Evolutionary conservation across 2,797 vertebrate genomes (phyloP).

Genomic region (Anguilla marmorata): DNA sequence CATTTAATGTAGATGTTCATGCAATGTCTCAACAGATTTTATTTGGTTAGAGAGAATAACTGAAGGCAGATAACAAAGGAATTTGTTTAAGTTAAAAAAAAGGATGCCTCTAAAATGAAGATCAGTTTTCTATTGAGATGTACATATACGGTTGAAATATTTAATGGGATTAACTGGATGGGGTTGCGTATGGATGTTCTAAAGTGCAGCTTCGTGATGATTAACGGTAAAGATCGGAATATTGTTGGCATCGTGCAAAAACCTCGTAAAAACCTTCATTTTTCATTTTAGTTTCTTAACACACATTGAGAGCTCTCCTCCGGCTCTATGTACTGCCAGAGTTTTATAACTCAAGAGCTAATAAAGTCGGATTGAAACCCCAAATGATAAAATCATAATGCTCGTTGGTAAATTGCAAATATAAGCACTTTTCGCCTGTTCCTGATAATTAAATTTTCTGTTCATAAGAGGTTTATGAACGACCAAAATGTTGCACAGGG

Average conservation of each 20-base stretch:
- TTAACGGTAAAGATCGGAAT: not conserved
- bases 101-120: not conserved
- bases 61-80: not conserved
- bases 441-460: not conserved
- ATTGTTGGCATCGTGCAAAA: not conserved
- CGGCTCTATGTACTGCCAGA: not conserved
- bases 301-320: not conserved
- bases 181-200: not conserved
- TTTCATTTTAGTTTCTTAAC: not conserved
- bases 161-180: not conserved
- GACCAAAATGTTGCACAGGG: not conserved
- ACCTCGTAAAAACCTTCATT: not conserved
- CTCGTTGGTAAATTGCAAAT: not conserved
- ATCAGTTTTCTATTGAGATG: not conserved
- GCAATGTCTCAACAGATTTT: not conserved
- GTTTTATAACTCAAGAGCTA: not conserved
- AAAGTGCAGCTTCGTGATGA: not conserved
- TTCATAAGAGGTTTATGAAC: not conserved
- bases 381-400: too few relatives aligned
- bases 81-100: not conserved
- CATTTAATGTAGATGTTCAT: not conserved
- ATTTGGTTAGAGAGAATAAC: not conserved
- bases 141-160: not conserved
- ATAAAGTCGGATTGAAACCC: not conserved
- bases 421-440: not conserved